Evolutionary conservation across 1,140 invertebrate genomes (phyloP), one percentile per base, ranked within the genome.

Genomic region (Drosophila equinoxialis): DNA sequence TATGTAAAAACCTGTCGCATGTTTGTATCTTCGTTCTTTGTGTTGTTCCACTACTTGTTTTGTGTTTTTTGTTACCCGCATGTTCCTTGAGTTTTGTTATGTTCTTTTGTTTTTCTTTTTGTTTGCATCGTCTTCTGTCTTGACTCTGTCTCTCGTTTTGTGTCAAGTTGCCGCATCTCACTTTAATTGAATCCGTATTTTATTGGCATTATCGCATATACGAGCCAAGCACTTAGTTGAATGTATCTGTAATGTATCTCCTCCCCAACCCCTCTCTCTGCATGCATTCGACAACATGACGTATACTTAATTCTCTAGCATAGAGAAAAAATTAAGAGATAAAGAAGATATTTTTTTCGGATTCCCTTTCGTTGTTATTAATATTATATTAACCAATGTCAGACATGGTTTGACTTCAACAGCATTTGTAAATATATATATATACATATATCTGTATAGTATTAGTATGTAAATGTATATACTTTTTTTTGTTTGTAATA

Each of bases 151-250:
- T 42, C 39, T 37, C 2, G 54, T 60, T 65, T 69, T 64, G 65
- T 73, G 57, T 67, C 26, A 59, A 45, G 72, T 64, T 67, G 65
- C 65, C 64, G 60, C 69, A 39, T 68, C 65, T 66, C 57, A 57
- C 68, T 80, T 86, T 86, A 89, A 89, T 89, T 89, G 83, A 83
- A 87, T 77, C 60, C 84, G 80, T 84, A 83, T 80, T 78, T 87
- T 71, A 89, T 77, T 72, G 45, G 79, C 83, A 82, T 77, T 79
- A 86, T 86, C 82, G 65, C 68, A 79, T 68, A 65, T 68, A 65
- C 74, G 79, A 68, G 65, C 62, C 61, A 71, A 70, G 82, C 71
- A 85, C 82, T 75, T 85, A 67, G 68, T 54, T 61, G 45, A 58
- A 65, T 64, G 72, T 76, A 55, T 48, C 14, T 48, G 17, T 17